phyloP scores from a whole-genome alignment of 2,113 vertebrate genomes.

The Elephantulus edwardii region DNA sequence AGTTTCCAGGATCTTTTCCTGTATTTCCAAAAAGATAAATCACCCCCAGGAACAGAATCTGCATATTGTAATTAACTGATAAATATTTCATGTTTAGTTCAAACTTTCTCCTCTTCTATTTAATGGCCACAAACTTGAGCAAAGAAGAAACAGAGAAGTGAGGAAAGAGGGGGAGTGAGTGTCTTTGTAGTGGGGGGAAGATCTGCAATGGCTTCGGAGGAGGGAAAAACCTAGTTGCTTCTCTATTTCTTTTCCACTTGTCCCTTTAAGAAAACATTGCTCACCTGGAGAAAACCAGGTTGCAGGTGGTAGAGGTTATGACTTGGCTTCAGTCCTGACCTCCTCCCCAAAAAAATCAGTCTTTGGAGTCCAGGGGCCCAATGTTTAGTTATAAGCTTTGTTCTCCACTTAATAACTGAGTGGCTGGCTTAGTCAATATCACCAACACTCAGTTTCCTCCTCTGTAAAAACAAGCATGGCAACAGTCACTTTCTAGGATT shows the following conservation, averaged over 20 bases:
- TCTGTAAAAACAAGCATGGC: constrained; percentile 10
- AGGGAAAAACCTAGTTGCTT: background rate
- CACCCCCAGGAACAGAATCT: constrained; percentile 66
- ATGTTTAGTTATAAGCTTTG: constrained; percentile 19
- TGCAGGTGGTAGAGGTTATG: constrained; percentile 11
- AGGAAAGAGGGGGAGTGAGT: background rate
- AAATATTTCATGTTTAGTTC: constrained; percentile 69
- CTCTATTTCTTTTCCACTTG: constrained; percentile 28
- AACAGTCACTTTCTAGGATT: background rate
- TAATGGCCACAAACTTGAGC: constrained; percentile 71
- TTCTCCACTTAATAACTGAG: constrained; percentile 42
- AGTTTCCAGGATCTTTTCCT: constrained; percentile 67
- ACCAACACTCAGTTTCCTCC: constrained; percentile 51
- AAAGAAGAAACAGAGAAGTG: background rate
- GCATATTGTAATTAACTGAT: constrained; percentile 73
- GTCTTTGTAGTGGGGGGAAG: too few species aligned
- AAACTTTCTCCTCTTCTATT: constrained; percentile 72
- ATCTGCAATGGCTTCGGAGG: background rate
- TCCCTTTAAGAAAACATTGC: constrained; percentile 53
- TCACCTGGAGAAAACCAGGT: constrained; percentile 53
- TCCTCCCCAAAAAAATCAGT: background rate
- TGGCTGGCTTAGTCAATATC: background rate
- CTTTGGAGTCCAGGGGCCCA: constrained; percentile 27
- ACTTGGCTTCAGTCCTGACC: constrained; percentile 5
- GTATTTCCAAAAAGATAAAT: constrained; percentile 79